phyloP scores from a whole-genome alignment of 2,113 vertebrate genomes.

The Nerophis lumbriciformis region DNA sequence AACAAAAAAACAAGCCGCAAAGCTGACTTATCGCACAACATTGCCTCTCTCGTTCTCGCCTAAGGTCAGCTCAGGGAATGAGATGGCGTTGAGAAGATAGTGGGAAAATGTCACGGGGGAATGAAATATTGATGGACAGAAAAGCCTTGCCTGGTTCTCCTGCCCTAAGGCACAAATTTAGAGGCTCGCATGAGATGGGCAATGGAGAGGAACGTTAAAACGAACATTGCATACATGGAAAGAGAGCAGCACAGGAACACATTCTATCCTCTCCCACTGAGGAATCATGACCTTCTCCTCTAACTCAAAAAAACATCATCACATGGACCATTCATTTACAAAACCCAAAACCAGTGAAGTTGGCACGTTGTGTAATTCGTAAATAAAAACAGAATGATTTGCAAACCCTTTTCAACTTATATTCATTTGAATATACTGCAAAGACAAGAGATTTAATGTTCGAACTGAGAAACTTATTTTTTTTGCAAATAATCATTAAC shows the following conservation, averaged over 20 bases:
- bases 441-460: too few relatives aligned
- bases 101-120: slow-evolving; percentile 54
- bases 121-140: slow-evolving; percentile 61
- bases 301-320: slow-evolving; percentile 26
- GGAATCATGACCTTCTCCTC: slow-evolving; percentile 24
- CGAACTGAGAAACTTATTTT: too few relatives aligned
- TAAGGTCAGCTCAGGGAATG: slow-evolving; percentile 50
- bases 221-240: slow-evolving; percentile 33
- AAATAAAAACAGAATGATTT: too few relatives aligned
- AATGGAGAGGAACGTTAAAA: slow-evolving; percentile 34
- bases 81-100: slow-evolving; percentile 50
- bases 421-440: too few relatives aligned
- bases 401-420: too few relatives aligned
- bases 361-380: too few relatives aligned
- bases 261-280: slow-evolving; percentile 11
- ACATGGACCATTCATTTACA: slow-evolving; percentile 20
- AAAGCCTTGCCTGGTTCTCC: slow-evolving; percentile 38
- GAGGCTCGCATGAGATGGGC: slow-evolving; percentile 30
- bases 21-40: slow-evolving; percentile 39
- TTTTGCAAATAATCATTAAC: too few relatives aligned
- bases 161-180: slow-evolving; percentile 21
- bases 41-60: slow-evolving; percentile 35
- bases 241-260: slow-evolving; percentile 6
- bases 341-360: too few relatives aligned
- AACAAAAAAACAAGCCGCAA: slow-evolving; percentile 24